These are phyloP conservation scores for Oryzias javanicus DNA, from an alignment of 2,113 vertebrate species.

Conservation along the genomic window DNA sequence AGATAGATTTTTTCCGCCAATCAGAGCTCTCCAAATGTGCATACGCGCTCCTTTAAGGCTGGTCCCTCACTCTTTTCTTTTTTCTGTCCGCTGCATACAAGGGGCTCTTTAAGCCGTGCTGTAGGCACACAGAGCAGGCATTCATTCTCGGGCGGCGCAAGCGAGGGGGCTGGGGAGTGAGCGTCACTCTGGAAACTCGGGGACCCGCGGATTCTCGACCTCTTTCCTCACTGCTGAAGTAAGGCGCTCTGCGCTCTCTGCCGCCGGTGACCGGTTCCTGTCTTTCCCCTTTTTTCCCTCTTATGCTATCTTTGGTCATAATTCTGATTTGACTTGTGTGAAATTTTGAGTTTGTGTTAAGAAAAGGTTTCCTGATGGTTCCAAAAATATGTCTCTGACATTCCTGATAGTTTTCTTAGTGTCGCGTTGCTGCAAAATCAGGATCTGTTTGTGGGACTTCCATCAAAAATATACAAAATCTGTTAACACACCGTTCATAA, in stretches of 20 bases:
- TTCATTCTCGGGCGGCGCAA: constrained; percentile 75
- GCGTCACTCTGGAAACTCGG: constrained; percentile 72
- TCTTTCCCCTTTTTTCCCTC: too few species aligned
- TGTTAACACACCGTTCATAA: neutral
- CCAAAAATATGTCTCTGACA: neutral
- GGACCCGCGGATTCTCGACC: constrained; percentile 74
- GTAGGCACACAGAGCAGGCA: constrained; percentile 79
- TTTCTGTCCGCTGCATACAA: constrained; percentile 66
- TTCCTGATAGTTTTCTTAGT: neutral
- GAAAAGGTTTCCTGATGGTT: too few species aligned
- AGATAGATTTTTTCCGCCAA: constrained; percentile 43
- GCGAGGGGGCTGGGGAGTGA: constrained; percentile 73
- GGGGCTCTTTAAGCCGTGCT: constrained; percentile 79
- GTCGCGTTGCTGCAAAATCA: neutral
- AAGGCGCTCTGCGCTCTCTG: constrained; percentile 67
- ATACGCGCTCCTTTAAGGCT: constrained; percentile 71
- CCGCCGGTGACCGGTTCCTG: constrained; percentile 6
- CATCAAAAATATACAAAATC: neutral
- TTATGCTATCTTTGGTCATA: neutral
- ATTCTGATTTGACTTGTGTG: neutral
- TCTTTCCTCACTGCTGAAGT: constrained; percentile 74
- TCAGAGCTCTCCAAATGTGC: constrained; percentile 30
- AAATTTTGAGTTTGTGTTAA: too few species aligned
- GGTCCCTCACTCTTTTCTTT: constrained; percentile 42
- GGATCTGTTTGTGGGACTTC: neutral